Base-by-base conservation (phyloP, 2,888 invertebrate species). In the Glyphotaelius pellucidus region DNA sequence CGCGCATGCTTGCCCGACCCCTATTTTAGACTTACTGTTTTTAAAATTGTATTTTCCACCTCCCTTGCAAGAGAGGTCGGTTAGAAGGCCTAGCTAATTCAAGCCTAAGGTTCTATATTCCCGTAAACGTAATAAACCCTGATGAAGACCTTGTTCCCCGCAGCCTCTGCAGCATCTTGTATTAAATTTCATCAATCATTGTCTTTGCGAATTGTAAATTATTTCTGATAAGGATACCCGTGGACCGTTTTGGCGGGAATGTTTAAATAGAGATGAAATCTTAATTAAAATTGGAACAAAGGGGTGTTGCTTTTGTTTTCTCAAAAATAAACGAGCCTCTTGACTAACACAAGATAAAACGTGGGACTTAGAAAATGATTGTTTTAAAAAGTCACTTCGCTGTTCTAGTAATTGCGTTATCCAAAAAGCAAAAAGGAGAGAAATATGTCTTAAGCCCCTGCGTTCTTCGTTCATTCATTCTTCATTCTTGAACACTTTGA, bases 251-350 rank as follows among this genome's bases (percentile, higher is more conserved):
- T 86, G 42, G 86, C 86, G 86, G 42, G 86, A 11, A 38, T 38
- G 42, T 42, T 42, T 38, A 42, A 86, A 86, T 47, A 86, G 42
- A 86, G 86, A 86, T 42, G 86, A 86, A 86, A 86, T 86, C 86
- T 86, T 86, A 86, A 86, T 86, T 86, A 86, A 86, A 86, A 86
- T 86, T 42, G 86, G 30, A 86, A 86, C 86, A 86, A 86, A 86
- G 42, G 86, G 86, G 42, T 38, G 42, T 86, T 47, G 7, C 42
- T 5, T 86, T 30, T 86, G 42, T 86, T 42, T 86, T 15, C 30
- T n/a, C 14, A 85, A 86, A 86, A 86, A 86, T 86, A 42, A 86
- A 86, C 86, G n/a, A 83, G 25, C 25, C 25, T 25, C 67, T n/a
- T 67, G 67, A 25, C 25, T 67, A 9, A 67, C 67, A 67, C n/a